These are phyloP conservation scores for Euplagia quadripunctaria DNA, from an alignment of 2,888 invertebrate genomes.

Conservation along the genomic window DNA sequence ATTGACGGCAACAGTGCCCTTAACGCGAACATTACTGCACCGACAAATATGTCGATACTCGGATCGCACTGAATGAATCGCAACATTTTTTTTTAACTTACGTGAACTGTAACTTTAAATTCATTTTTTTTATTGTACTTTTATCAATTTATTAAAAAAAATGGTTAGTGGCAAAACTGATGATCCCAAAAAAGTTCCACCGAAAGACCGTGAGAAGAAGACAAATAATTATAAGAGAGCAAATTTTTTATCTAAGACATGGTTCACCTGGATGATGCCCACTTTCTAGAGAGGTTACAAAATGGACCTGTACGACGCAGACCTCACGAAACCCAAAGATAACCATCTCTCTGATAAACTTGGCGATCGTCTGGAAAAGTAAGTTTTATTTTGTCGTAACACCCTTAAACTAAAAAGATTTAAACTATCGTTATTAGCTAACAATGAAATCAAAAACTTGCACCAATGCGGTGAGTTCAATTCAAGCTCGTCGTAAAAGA, in stretches of 20 bases:
- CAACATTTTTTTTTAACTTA: slow-evolving; percentile 29
- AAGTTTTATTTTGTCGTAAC: slow-evolving; percentile 58
- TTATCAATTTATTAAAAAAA: slow-evolving; percentile 53
- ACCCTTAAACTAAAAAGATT: slow-evolving; percentile 15
- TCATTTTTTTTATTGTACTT: slow-evolving; percentile 7
- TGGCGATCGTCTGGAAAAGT: slow-evolving; percentile 89
- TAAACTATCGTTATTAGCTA: neutral
- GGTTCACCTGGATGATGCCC: slow-evolving; percentile 87
- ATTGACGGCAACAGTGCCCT: slow-evolving; percentile 64
- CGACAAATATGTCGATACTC: slow-evolving; percentile 68
- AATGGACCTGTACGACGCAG: slow-evolving; percentile 89
- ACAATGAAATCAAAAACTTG: neutral
- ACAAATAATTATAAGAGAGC: slow-evolving; percentile 81
- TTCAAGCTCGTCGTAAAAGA: neutral
- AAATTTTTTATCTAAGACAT: slow-evolving; percentile 77
- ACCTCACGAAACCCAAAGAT: slow-evolving; percentile 90
- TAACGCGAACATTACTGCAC: slow-evolving; percentile 59
- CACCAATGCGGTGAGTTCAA: neutral
- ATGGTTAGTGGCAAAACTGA: slow-evolving; percentile 85
- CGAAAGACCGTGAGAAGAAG: slow-evolving; percentile 82
- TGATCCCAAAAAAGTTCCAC: slow-evolving; percentile 80
- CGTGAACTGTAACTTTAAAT: neutral
- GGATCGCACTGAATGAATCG: slow-evolving; percentile 56
- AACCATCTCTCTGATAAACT: slow-evolving; percentile 89
- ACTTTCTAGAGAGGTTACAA: slow-evolving; percentile 88